Evolutionary conservation across 2,888 invertebrate species (phyloP), one percentile per base, ranked within the genome.

Genomic region (Apotomis capreana): DNA sequence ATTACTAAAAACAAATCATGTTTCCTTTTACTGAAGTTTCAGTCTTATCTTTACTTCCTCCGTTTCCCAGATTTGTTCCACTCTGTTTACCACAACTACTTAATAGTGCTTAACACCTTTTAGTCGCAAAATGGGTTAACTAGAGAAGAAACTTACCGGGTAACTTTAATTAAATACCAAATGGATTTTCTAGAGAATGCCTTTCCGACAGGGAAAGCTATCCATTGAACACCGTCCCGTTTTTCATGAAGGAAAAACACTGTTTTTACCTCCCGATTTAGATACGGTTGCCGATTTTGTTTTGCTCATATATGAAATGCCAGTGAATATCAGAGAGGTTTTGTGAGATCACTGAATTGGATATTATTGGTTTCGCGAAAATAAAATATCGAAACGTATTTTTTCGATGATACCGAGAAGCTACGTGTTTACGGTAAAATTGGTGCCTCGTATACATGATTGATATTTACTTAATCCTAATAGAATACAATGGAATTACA

Each of bases 141-240:
- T 13, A 6, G 10, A 36, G n/a, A n/a, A 3, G 10, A 15, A 54
- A 54, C 13, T 63, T 52, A 54, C 37, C 37, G 52, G 52, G 37
- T 9, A 62, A 37, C n/a, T 62, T 62, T 62, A 51, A 62, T 62
- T 62, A 51, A 62, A 62, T 62, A 51, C 36, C 36, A 49, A 51
- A 63, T 8, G 8, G 52, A 51, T 63, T 52, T 63, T 37, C 52
- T 8, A 51, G 62, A n/a, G 9, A n/a, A 3, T 36, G n/a, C 37
- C 37, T 10, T 61, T 54, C 52, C 63, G 10, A 5, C n/a, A 52
- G 15, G 37, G 37, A 13, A 40, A 40, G 6, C 40, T 40, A 40
- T 40, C 40, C 40, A 13, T 3, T n/a, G 8, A 55, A 55, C 13
- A 8, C 5, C 3, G 8, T 8, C 54, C 8, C 54, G 4, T n/a